These are phyloP conservation scores for Myotis pilosus DNA, from an alignment of 2,797 vertebrate species.

Conservation along the genomic window DNA sequence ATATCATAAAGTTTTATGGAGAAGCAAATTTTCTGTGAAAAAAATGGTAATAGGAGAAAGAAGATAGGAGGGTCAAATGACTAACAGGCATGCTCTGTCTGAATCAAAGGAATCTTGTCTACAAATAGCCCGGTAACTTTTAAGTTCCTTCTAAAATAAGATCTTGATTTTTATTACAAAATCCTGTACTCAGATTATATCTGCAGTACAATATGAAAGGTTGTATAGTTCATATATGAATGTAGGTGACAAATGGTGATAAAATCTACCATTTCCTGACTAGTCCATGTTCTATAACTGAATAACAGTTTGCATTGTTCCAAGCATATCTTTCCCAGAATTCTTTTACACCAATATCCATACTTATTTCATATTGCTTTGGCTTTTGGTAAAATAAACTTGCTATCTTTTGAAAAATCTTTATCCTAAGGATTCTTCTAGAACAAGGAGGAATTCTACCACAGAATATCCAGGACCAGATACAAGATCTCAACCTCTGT, in stretches of 20 bases:
- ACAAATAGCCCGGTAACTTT: background rate
- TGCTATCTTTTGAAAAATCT: conserved; percentile 56
- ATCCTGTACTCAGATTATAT: background rate
- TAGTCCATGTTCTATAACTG: background rate
- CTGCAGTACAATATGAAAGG: background rate
- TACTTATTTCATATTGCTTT: background rate
- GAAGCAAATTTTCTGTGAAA: conserved; percentile 28
- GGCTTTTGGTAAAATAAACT: conserved; percentile 35
- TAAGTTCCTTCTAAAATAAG: background rate
- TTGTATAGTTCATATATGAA: background rate
- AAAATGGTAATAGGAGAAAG: background rate
- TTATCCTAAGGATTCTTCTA: conserved; percentile 88
- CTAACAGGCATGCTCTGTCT: background rate
- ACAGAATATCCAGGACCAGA: conserved; percentile 88
- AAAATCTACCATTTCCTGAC: background rate
- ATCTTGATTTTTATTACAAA: conserved; percentile 15
- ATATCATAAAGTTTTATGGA: conserved; percentile 1
- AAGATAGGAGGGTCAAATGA: background rate
- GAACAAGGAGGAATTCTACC: conserved; percentile 90
- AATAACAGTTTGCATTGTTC: background rate
- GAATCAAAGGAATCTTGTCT: background rate
- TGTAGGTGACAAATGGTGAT: background rate
- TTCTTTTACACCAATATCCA: background rate
- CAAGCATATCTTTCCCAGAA: background rate
- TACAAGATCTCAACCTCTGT: conserved; percentile 87